These are phyloP conservation scores for Henricia sp. DNA, from an alignment of 53 echinoderm and acorn worm genomes.

Conservation along the genomic window DNA sequence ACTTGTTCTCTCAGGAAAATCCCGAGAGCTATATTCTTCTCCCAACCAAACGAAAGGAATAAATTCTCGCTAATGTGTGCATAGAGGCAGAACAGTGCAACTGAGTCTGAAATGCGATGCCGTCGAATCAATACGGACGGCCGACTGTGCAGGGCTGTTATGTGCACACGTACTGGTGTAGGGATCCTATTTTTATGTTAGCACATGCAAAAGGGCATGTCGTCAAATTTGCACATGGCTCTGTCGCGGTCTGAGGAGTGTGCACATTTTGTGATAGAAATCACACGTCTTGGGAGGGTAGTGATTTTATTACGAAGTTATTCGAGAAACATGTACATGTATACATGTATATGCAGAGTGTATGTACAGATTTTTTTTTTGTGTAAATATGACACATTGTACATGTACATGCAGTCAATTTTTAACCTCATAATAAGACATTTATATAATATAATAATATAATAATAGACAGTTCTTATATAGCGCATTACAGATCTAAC, in stretches of 20 bases:
- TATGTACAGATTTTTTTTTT: too few relatives aligned
- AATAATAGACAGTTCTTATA: too few relatives aligned
- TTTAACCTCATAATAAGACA: too few relatives aligned
- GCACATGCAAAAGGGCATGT: constrained; percentile 7
- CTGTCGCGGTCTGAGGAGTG: not conserved
- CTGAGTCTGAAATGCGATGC: constrained; percentile 21
- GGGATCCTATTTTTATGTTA: not conserved
- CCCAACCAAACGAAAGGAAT: not conserved
- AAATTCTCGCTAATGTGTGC: not conserved
- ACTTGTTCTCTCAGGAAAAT: too few relatives aligned
- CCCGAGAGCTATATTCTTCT: not conserved
- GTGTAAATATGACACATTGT: too few relatives aligned
- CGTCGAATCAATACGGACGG: constrained; percentile 24
- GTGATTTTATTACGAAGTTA: not conserved
- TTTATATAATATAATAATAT: too few relatives aligned
- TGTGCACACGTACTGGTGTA: not conserved
- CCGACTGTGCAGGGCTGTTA: not conserved
- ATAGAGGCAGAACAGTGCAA: not conserved
- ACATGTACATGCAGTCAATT: too few relatives aligned
- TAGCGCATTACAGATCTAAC: too few relatives aligned
- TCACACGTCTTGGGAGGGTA: not conserved
- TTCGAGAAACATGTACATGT: not conserved
- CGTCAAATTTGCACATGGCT: constrained; percentile 46
- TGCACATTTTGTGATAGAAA: constrained; percentile 20
- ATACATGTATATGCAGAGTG: too few relatives aligned